Evolutionary conservation across 2,888 invertebrate genomes (phyloP), one percentile per base, ranked within the genome.

Genomic region (Drosophila peninsularis): DNA sequence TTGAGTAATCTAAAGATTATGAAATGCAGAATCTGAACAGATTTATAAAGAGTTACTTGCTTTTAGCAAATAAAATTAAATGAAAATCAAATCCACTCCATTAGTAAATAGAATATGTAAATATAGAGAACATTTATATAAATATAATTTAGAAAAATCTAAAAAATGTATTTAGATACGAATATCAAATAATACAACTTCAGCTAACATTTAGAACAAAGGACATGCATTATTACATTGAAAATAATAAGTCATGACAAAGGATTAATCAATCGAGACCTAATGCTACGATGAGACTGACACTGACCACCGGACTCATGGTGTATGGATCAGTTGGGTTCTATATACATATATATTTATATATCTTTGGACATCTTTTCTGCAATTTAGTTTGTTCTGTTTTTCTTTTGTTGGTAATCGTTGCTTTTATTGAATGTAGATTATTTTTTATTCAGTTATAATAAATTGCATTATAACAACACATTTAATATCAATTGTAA

Each of bases 391-490:
- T 68, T 66, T 78, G 61, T 70, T 71, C 73, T 74, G 78, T 36
- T 30, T 30, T 30, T 30, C 10, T 30, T 36, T 36, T 49, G 74
- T 67, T 81, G 74, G 82, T 80, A 80, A 69, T 75, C 54, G 66
- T 86, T 75, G 67, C 69, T 77, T 88, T 88, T 89, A 87, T 86
- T 88, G 41, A 86, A 87, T 84, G 80, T 82, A 77, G 70, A 81
- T 87, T 79, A 44, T 34, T 84, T 84, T 85, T 85, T 85, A 90
- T 91, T 88, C 80, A 83, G 84, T 90, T 90, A 91, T 91, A 90
- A 90, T 91, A 90, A 91, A 90, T 90, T 85, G 82, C 84, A 90
- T 90, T 90, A 89, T 84, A 90, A 90, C 88, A 82, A 82, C 47
- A 82, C 81, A 62, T 80, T 41, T 36, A 76, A 84, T 80, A 73